A percentile compares a stretch with the other conserved stretches of the same genome.
phyloP scores from a whole-genome alignment of 2,888 invertebrate genomes.

The Drosophila melanosoma region DNA sequence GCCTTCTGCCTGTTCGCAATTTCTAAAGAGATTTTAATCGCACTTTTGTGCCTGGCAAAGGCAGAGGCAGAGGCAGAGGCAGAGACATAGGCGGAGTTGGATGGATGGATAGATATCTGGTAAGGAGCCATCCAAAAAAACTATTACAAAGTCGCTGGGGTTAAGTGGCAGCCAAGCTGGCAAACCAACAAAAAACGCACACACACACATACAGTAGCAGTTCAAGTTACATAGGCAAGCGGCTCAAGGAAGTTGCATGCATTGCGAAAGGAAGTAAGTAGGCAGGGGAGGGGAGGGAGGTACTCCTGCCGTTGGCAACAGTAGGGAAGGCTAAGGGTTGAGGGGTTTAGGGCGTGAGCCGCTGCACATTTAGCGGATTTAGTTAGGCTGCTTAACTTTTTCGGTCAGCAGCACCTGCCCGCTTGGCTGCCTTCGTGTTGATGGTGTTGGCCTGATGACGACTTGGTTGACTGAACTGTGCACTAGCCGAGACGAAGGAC shows the following conservation, averaged over 20 bases:
- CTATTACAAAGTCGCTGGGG: slow-evolving; percentile 59
- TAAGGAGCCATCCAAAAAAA: slow-evolving; percentile 53
- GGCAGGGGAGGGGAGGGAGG: not conserved
- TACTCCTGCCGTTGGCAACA: slow-evolving; percentile 19
- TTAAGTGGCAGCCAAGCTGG: slow-evolving; percentile 56
- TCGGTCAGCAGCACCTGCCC: slow-evolving; percentile 55
- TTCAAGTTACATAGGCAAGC: not conserved
- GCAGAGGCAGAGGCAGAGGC: slow-evolving; percentile 1
- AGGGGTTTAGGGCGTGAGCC: slow-evolving; percentile 3
- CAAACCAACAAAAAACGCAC: slow-evolving; percentile 19
- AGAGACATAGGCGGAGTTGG: not conserved
- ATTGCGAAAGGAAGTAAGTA: slow-evolving; percentile 5
- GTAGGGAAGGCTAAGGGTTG: not conserved
- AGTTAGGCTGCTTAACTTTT: slow-evolving; percentile 51
- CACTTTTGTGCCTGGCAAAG: slow-evolving; percentile 19
- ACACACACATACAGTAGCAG: not conserved
- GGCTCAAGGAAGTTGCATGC: slow-evolving; percentile 20
- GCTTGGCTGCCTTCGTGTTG: slow-evolving; percentile 38
- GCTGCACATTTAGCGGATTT: slow-evolving; percentile 42
- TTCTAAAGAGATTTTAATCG: slow-evolving; percentile 71
- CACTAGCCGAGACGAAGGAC: not conserved
- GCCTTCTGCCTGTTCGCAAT: slow-evolving; percentile 31
- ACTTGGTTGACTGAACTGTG: slow-evolving; percentile 46
- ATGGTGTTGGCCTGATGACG: slow-evolving; percentile 39
- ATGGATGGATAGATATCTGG: slow-evolving; percentile 16